These are phyloP conservation scores for Trichogramma evanescens DNA, from an alignment of 2,888 invertebrate genomes.

Conservation along the genomic window DNA sequence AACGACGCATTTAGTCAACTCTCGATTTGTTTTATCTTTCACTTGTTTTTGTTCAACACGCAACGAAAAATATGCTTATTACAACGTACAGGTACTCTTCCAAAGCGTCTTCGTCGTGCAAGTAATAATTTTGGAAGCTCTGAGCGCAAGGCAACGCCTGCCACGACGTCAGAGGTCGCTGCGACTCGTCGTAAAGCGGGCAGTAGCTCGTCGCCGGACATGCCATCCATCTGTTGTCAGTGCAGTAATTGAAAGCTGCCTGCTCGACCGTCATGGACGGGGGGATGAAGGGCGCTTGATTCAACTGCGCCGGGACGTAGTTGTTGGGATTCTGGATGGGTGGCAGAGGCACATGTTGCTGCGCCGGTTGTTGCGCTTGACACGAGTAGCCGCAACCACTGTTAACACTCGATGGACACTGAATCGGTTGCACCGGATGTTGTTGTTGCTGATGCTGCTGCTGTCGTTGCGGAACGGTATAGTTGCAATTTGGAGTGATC, in stretches of 20 bases:
- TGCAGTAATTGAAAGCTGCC: slow-evolving; percentile 31
- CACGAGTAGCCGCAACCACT: too few relatives aligned
- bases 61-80: too few relatives aligned
- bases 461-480: neutral
- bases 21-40: too few relatives aligned
- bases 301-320: too few relatives aligned
- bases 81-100: slow-evolving; percentile 39
- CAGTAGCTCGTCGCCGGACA: slow-evolving; percentile 37
- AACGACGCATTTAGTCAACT: too few relatives aligned
- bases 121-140: slow-evolving; percentile 5
- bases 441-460: neutral
- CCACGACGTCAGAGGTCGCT: slow-evolving; percentile 12
- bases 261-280: slow-evolving; percentile 10
- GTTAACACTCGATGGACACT: too few relatives aligned
- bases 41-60: too few relatives aligned
- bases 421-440: too few relatives aligned
- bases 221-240: slow-evolving; percentile 39
- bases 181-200: slow-evolving; percentile 30
- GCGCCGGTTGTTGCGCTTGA: too few relatives aligned
- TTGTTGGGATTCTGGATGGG: too few relatives aligned
- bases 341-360: too few relatives aligned
- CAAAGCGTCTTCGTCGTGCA: slow-evolving; percentile 26
- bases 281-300: too few relatives aligned
- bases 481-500: neutral
- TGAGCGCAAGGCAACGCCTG: slow-evolving; percentile 16